These are phyloP conservation scores for Brachyistius frenatus DNA, from an alignment of 2,113 vertebrate genomes.

Conservation along the genomic window DNA sequence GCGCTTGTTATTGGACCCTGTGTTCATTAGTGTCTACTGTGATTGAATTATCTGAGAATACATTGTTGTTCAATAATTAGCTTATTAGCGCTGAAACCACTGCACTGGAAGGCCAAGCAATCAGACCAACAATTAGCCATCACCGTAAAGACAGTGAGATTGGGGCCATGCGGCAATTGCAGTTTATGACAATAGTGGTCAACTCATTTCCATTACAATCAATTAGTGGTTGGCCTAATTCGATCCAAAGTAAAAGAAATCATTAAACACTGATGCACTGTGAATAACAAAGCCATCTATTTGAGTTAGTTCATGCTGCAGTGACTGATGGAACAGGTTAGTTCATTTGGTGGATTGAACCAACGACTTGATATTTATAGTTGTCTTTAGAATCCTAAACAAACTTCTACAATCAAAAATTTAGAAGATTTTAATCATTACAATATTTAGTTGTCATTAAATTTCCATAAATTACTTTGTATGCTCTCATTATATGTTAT, in stretches of 20 bases:
- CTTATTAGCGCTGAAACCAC: slow-evolving; percentile 79
- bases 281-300: slow-evolving; percentile 56
- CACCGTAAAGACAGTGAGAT: slow-evolving; percentile 66
- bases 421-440: neutral
- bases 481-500: neutral
- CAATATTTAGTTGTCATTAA: no score
- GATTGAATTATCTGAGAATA: slow-evolving; percentile 80
- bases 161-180: slow-evolving; percentile 59
- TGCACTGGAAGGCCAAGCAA: slow-evolving; percentile 69
- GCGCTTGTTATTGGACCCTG: slow-evolving; percentile 53
- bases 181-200: slow-evolving; percentile 74
- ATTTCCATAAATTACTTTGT: no score
- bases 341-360: slow-evolving; percentile 4
- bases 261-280: slow-evolving; percentile 50
- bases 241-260: slow-evolving; percentile 65
- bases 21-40: slow-evolving; percentile 74
- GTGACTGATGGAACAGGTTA: slow-evolving; percentile 32
- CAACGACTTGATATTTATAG: slow-evolving; percentile 4
- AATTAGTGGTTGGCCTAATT: slow-evolving; percentile 77
- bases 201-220: slow-evolving; percentile 81
- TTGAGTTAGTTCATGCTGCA: slow-evolving; percentile 47
- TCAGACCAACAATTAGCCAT: slow-evolving; percentile 77
- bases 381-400: neutral
- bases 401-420: neutral
- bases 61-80: slow-evolving; percentile 82